Evolutionary conservation across 1,140 invertebrate species (phyloP).

Genomic region (honey bee (Apis mellifera)): Amel_HAv3.1 CM009931.2:3945501-3946000

Average conservation of each 20-base stretch:
- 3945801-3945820: slow-evolving; percentile 77
- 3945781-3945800: slow-evolving; percentile 78
- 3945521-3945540: too few relatives aligned
- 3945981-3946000: slow-evolving; percentile 36
- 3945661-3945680: slow-evolving; percentile 46
- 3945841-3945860: slow-evolving; percentile 80
- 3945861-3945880: slow-evolving; percentile 64
- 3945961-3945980: slow-evolving; percentile 31
- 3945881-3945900: neutral
- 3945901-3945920: slow-evolving; percentile 21
- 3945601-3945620: slow-evolving; percentile 55
- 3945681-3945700: slow-evolving; percentile 56
- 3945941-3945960: slow-evolving; percentile 4
- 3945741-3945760: slow-evolving; percentile 59
- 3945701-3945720: slow-evolving; percentile 64
- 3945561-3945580: neutral
- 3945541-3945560: neutral
- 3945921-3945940: neutral
- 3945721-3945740: slow-evolving; percentile 64
- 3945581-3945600: slow-evolving; percentile 13
- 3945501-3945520: neutral
- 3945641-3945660: neutral
- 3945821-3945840: slow-evolving; percentile 75
- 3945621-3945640: slow-evolving; percentile 42
- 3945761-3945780: slow-evolving; percentile 68